Evolutionary conservation across 2,797 vertebrate species (phyloP).

Genomic region (Enteromius paludinosus): DNA sequence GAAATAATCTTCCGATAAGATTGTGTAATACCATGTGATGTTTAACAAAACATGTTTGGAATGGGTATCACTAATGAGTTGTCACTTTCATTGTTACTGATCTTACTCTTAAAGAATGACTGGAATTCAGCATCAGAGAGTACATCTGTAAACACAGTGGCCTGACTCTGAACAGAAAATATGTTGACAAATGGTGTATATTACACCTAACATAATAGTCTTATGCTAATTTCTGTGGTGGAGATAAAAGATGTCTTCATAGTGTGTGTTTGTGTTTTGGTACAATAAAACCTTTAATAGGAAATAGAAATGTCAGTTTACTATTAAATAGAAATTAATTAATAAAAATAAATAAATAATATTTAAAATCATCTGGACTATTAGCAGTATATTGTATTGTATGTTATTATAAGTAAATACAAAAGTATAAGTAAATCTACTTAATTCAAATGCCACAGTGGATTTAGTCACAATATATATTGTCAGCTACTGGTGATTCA

Average conservation of each 20-base stretch:
- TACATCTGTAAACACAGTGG: background rate
- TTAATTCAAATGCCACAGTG: background rate
- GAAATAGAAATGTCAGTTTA: background rate
- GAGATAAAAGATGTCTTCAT: background rate
- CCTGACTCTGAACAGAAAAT: background rate
- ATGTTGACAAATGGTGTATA: background rate
- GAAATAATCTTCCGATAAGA: background rate
- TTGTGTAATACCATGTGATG: background rate
- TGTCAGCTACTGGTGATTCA: background rate
- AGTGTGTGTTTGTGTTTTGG: too few relatives aligned
- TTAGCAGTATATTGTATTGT: background rate
- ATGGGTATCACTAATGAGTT: background rate
- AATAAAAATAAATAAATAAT: too few relatives aligned
- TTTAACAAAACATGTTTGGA: background rate
- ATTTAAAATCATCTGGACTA: too few relatives aligned
- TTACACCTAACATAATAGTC: background rate
- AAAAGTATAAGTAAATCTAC: background rate
- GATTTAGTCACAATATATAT: background rate
- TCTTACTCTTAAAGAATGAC: slow-evolving; percentile 16
- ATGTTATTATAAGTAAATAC: background rate
- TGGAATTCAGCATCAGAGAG: slow-evolving; percentile 10
- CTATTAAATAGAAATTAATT: background rate
- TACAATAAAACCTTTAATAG: background rate
- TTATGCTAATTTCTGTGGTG: background rate
- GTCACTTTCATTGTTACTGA: background rate